These are phyloP conservation scores for Lophius americanus DNA, from an alignment of 2,797 vertebrate genomes.

Conservation along the genomic window DNA sequence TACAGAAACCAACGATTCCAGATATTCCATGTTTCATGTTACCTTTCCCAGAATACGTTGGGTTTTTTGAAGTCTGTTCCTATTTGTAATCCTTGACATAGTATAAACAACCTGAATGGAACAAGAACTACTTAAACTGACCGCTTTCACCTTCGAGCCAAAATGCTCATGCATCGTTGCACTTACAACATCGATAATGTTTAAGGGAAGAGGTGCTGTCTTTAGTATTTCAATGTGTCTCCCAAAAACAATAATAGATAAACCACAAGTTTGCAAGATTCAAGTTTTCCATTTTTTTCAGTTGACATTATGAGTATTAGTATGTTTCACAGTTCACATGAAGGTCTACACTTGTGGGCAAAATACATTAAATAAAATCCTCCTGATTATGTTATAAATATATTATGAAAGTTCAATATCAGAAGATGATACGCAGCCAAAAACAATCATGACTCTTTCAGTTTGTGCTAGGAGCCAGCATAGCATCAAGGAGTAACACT, in stretches of 20 bases:
- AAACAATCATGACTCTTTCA: constrained; percentile 3
- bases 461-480: constrained; percentile 23
- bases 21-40: constrained; percentile 30
- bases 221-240: constrained; percentile 24
- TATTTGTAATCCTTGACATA: constrained; percentile 33
- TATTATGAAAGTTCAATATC: constrained; percentile 16
- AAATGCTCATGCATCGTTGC: constrained; percentile 18
- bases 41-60: constrained; percentile 44
- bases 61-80: constrained; percentile 35
- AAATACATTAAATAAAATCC: constrained; percentile 7
- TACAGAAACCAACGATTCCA: constrained; percentile 34
- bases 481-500: constrained; percentile 7
- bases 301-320: constrained; percentile 28
- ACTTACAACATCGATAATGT: not conserved
- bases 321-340: constrained; percentile 50
- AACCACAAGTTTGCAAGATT: constrained; percentile 17
- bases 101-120: constrained; percentile 42
- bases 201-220: not conserved
- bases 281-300: constrained; percentile 31
- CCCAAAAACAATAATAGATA: constrained; percentile 46
- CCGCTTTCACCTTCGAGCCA: constrained; percentile 29
- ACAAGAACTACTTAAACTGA: constrained; percentile 15
- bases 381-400: constrained; percentile 9
- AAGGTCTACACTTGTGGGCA: constrained; percentile 49
- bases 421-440: not conserved